Base-by-base conservation (phyloP, 1,140 invertebrate species). In the Drosophila repletoides region DNA sequence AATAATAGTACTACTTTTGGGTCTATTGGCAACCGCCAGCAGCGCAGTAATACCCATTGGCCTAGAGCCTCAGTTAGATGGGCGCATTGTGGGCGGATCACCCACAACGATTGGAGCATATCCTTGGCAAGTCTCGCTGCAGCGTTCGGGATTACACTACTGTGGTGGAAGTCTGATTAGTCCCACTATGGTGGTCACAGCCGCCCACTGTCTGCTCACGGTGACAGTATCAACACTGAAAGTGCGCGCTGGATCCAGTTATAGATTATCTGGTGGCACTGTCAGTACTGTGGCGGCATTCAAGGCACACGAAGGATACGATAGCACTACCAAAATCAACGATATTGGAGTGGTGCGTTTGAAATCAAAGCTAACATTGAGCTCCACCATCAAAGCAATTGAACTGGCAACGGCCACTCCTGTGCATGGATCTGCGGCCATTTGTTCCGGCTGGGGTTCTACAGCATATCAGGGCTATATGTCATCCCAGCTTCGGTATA, bases 111-210 rank as follows among this genome's bases (percentile, higher is more conserved):
- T 88, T n/a, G 29, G 5, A 4, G 9, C 49, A 1, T 63, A 59
- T 52, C 86, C 86, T 0, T 88, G 76, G 72, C 76, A 81, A 34
- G 61, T 88, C 7, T 88, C 86, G 1, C 17, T 86, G 15, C 79
- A 81, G 6, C 58, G 59, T 3, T 55, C 51, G 0, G 76, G 86
- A 21, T 48, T 49, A 3, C 91, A 91, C 51, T 52, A 34, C 15
- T 94, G 93, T 70, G 93, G 93, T 5, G 93, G 92, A 5, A 91
- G 92, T 5, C 91, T 94, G 41, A 90, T 93, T 65, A 65, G 72
- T 71, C 43, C 19, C 15, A 66, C 66, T 4, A 91, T 90, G 56
- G 88, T 93, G 1, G 33, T 81, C 0, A 83, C 77, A 5, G 77
- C 77, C 6, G 77, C 77, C 10, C 77, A 81, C 26, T 81, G 77